These are phyloP conservation scores for Microcebus lehilahytsara DNA, from an alignment of 2,113 vertebrate genomes.

Conservation along the genomic window DNA sequence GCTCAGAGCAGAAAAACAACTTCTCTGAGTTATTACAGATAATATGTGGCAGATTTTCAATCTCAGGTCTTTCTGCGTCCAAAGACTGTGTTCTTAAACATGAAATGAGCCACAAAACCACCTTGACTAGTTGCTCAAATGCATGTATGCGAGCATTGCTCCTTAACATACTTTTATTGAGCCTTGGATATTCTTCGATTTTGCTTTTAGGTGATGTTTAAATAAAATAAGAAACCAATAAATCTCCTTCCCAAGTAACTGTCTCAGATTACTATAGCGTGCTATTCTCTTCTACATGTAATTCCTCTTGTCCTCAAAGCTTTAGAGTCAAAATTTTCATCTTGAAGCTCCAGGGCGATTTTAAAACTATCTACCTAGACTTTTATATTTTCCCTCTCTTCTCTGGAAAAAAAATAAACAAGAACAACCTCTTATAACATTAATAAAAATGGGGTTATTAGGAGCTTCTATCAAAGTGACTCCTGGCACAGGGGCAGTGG, in stretches of 20 bases:
- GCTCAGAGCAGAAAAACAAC: background rate
- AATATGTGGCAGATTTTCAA: background rate
- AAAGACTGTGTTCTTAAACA: background rate
- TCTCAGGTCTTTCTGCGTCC: background rate
- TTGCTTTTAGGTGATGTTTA: background rate
- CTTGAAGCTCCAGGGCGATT: background rate
- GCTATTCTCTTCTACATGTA: background rate
- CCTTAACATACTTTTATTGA: background rate
- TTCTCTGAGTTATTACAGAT: background rate
- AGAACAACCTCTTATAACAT: background rate
- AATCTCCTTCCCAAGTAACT: background rate
- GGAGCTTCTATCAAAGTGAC: background rate
- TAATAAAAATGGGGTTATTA: conserved; percentile 17
- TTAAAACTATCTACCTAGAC: background rate
- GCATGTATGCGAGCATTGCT: background rate
- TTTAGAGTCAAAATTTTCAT: background rate
- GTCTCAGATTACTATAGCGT: background rate
- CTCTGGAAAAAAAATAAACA: background rate
- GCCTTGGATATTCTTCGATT: background rate
- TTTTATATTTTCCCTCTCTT: background rate
- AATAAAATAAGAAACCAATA: background rate
- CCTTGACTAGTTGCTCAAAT: background rate
- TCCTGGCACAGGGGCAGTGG: background rate
- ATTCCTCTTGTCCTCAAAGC: background rate
- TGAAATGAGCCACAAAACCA: background rate